Evolutionary conservation across 2,888 invertebrate genomes (phyloP).

Genomic region (Pachymerium ferrugineum): DNA sequence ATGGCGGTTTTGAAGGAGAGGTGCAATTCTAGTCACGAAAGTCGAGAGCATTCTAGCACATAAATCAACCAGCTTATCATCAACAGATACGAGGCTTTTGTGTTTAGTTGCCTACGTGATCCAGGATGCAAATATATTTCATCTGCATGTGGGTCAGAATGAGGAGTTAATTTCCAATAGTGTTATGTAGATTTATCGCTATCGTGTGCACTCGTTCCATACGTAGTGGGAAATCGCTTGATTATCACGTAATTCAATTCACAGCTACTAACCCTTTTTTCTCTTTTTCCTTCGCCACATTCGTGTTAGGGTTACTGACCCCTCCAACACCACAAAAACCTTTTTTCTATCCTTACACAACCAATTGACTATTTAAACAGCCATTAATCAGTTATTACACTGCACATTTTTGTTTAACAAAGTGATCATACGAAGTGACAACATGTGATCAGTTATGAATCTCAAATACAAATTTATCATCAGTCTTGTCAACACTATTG

Average conservation of each 20-base stretch:
- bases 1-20: slow-evolving; percentile 27
- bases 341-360: too few relatives aligned
- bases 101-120: slow-evolving; percentile 27
- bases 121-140: slow-evolving; percentile 27
- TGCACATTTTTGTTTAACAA: background rate
- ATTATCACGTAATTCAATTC: slow-evolving; percentile 27
- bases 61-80: slow-evolving; percentile 24
- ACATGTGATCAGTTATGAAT: background rate
- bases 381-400: background rate
- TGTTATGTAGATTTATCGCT: slow-evolving; percentile 23
- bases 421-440: slow-evolving; percentile 1
- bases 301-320: background rate
- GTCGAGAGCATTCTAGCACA: slow-evolving; percentile 27
- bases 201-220: slow-evolving; percentile 5
- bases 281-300: background rate
- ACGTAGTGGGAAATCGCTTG: slow-evolving; percentile 16
- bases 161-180: slow-evolving; percentile 27
- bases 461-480: slow-evolving; percentile 7
- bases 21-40: slow-evolving; percentile 27
- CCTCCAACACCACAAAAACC: too few relatives aligned
- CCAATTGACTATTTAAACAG: background rate
- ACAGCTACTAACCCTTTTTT: background rate
- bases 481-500: slow-evolving; percentile 23
- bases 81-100: slow-evolving; percentile 22
- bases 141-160: slow-evolving; percentile 23